Percentiles rank a stretch among this genome's conserved stretches.
phyloP scores from a whole-genome alignment of 2,888 invertebrate species.

The Arrhopalites spinosus region DNA sequence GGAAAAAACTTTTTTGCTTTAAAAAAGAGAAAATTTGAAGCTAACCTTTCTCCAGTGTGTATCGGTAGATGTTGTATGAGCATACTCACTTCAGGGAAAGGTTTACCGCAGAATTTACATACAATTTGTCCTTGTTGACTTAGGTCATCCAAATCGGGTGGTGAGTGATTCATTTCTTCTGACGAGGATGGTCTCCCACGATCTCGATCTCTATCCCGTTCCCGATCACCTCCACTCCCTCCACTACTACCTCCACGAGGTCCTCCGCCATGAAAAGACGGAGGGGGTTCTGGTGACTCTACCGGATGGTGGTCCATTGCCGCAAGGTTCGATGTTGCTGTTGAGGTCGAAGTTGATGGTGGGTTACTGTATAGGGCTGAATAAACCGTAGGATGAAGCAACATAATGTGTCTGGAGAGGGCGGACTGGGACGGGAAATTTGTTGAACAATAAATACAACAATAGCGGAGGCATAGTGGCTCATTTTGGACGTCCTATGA shows the following conservation, averaged over 20 bases:
- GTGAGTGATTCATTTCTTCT: slow-evolving; percentile 31
- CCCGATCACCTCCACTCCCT: slow-evolving; percentile 6
- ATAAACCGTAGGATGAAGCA: slow-evolving; percentile 54
- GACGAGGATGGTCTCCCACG: slow-evolving; percentile 32
- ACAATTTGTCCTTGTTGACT: slow-evolving; percentile 58
- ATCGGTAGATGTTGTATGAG: slow-evolving; percentile 85
- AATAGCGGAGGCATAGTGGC: slow-evolving; percentile 59
- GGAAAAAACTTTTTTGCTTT: background rate
- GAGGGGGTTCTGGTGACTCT: slow-evolving; percentile 57
- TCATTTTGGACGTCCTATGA: slow-evolving; percentile 32
- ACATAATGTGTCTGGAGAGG: slow-evolving; percentile 54
- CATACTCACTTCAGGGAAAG: slow-evolving; percentile 86
- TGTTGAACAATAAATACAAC: slow-evolving; percentile 54
- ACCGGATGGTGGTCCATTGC: slow-evolving; percentile 59
- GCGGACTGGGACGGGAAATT: slow-evolving; percentile 53
- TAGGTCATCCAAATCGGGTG: slow-evolving; percentile 35
- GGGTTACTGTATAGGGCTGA: slow-evolving; percentile 45
- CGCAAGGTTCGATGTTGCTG: slow-evolving; percentile 32
- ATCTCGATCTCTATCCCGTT: slow-evolving; percentile 3
- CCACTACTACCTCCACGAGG: background rate
- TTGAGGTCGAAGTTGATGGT: slow-evolving; percentile 33
- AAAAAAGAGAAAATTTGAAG: slow-evolving; percentile 72
- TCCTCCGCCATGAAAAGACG: slow-evolving; percentile 15
- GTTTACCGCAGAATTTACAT: slow-evolving; percentile 91
- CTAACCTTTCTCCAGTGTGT: slow-evolving; percentile 87